Conservation (phyloP, 2,888 invertebrate genomes). For the Tetranychus piercei region DNA sequence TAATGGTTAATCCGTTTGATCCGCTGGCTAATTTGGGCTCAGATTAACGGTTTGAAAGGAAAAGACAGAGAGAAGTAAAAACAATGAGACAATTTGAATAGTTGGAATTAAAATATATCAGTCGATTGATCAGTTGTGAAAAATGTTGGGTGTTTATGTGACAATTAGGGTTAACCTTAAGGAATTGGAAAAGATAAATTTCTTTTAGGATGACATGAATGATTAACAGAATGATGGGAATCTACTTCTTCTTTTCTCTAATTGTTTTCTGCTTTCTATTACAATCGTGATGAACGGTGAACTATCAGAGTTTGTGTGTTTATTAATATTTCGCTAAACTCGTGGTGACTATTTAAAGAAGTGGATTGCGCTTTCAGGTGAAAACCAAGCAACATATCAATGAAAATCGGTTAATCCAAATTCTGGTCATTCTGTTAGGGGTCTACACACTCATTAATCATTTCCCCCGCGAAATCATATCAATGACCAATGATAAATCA, state of each 20-base stretch:
- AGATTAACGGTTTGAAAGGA: too few species aligned
- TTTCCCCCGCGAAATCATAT: too few species aligned
- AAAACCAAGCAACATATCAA: background rate
- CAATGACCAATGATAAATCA: too few species aligned
- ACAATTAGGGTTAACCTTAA: background rate
- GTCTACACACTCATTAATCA: too few species aligned
- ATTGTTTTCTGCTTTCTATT: background rate
- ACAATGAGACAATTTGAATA: too few species aligned
- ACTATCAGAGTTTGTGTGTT: background rate
- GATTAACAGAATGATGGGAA: background rate
- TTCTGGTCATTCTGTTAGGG: too few species aligned
- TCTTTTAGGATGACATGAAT: background rate
- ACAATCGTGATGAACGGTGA: background rate
- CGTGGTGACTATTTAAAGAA: background rate
- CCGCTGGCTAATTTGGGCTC: too few species aligned
- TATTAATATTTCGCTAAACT: background rate
- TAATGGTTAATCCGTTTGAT: too few species aligned
- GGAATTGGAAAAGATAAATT: background rate
- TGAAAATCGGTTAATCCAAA: background rate
- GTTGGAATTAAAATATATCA: background rate
- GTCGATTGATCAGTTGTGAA: background rate
- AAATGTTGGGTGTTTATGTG: background rate
- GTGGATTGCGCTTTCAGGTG: background rate
- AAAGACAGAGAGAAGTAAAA: too few species aligned
- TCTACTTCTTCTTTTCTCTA: background rate